These are phyloP conservation scores for Mechanitis messenoides DNA, from an alignment of 2,888 invertebrate species.

Conservation along the genomic window DNA sequence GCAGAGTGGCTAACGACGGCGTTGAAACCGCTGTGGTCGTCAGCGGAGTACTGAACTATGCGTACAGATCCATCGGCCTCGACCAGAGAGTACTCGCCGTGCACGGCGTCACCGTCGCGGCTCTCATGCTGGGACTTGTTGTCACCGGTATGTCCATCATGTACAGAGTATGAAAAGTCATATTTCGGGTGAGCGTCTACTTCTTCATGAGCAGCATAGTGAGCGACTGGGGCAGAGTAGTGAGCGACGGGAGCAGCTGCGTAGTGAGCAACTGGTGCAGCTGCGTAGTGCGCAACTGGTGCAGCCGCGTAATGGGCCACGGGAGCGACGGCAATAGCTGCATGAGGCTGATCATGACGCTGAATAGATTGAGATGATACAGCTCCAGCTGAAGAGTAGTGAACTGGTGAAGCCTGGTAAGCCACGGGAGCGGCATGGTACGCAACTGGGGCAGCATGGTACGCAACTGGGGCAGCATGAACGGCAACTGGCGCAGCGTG, in stretches of 20 bases:
- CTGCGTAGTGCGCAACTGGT: slow-evolving; percentile 39
- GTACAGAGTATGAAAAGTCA: slow-evolving; percentile 74
- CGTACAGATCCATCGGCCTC: slow-evolving; percentile 74
- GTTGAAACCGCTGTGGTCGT: slow-evolving; percentile 68
- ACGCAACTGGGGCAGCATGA: slow-evolving; percentile 35
- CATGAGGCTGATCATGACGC: slow-evolving; percentile 49
- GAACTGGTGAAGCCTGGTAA: slow-evolving; percentile 29
- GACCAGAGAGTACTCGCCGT: slow-evolving; percentile 68
- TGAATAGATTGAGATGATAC: slow-evolving; percentile 57
- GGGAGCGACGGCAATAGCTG: slow-evolving; percentile 38
- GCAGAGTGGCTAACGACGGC: slow-evolving; percentile 60
- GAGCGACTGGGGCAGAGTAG: slow-evolving; percentile 33
- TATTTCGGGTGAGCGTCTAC: slow-evolving; percentile 66
- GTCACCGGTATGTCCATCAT: slow-evolving; percentile 74
- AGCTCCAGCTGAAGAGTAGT: slow-evolving; percentile 35
- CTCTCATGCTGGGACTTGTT: slow-evolving; percentile 63
- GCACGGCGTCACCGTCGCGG: slow-evolving; percentile 43
- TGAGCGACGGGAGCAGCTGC: slow-evolving; percentile 39
- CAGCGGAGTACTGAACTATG: slow-evolving; percentile 73
- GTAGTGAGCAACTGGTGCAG: slow-evolving; percentile 29
- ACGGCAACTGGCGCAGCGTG: slow-evolving; percentile 36
- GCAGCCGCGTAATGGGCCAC: slow-evolving; percentile 37
- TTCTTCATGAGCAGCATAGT: slow-evolving; percentile 48
- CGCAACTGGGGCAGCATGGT: slow-evolving; percentile 25
- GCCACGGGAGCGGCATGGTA: slow-evolving; percentile 25